Percentiles rank a stretch among this genome's conserved stretches.
Evolutionary conservation across 1,140 invertebrate species (phyloP).

Genomic region (Branchinecta lynchi): DNA sequence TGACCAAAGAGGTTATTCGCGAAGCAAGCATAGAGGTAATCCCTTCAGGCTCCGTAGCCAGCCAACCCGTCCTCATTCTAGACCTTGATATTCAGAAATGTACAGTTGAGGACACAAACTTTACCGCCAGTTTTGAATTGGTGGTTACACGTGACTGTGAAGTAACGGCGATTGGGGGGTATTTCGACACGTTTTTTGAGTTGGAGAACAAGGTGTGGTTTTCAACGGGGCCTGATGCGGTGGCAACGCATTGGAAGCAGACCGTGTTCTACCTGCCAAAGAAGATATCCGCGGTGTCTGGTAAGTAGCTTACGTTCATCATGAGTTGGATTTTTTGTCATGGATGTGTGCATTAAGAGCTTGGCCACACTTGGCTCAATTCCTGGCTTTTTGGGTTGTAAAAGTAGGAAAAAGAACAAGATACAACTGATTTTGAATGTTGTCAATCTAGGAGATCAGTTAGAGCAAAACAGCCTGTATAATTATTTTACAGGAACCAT

Average conservation of each 20-base stretch:
- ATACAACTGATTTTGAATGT: no score
- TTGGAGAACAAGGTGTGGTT: constrained; percentile 47
- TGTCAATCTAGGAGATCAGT: no score
- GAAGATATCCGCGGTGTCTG: constrained; percentile 51
- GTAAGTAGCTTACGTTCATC: constrained; percentile 30
- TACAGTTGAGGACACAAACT: constrained; percentile 59
- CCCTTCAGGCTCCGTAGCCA: constrained; percentile 55
- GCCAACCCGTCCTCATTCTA: constrained; percentile 45
- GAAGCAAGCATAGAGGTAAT: constrained; percentile 82
- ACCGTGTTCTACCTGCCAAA: constrained; percentile 78
- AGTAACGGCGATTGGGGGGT: constrained; percentile 75
- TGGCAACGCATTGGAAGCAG: constrained; percentile 92
- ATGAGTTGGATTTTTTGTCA: no score
- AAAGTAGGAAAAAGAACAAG: no score
- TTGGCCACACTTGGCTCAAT: no score
- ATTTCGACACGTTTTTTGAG: constrained; percentile 81
- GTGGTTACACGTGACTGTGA: constrained; percentile 46
- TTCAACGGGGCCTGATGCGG: constrained; percentile 53
- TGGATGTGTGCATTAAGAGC: no score
- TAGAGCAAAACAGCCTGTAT: no score
- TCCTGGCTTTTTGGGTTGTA: no score
- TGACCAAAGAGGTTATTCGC: constrained; percentile 69
- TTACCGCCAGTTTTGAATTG: constrained; percentile 58
- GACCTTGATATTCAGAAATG: constrained; percentile 68
- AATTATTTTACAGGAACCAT: no score